Conservation (phyloP, 2,797 vertebrate genomes). For the Tenualosa thibaudeaui region DNA sequence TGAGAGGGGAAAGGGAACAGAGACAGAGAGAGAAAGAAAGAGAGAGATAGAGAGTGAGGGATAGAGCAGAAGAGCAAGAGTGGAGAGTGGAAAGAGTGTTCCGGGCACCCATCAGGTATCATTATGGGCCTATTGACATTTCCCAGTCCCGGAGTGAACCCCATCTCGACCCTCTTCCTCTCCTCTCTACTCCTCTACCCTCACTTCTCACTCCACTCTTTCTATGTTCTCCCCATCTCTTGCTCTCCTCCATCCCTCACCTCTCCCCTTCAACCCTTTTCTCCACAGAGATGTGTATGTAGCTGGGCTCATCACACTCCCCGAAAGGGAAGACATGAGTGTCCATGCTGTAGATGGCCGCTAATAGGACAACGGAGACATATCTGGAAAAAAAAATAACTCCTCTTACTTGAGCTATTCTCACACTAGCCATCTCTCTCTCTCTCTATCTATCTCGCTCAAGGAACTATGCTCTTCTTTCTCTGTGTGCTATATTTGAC, state of each 20-base stretch:
- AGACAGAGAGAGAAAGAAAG: conserved; percentile 28
- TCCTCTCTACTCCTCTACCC: neutral
- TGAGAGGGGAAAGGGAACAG: conserved; percentile 56
- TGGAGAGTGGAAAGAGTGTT: conserved; percentile 68
- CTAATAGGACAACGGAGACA: conserved; percentile 72
- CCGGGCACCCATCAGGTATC: conserved; percentile 69
- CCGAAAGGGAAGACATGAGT: conserved; percentile 45
- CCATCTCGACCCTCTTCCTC: conserved; percentile 65
- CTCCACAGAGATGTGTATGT: conserved; percentile 63
- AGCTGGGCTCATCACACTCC: conserved; percentile 68
- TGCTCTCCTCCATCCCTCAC: neutral
- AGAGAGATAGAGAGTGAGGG: conserved; percentile 36
- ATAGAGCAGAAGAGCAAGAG: conserved; percentile 25
- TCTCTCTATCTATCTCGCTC: neutral
- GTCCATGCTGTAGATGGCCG: conserved; percentile 54
- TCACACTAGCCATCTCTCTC: neutral
- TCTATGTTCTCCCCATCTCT: conserved; percentile 8
- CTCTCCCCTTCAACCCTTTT: conserved; percentile 69
- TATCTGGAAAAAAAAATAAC: conserved; percentile 42
- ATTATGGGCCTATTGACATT: conserved; percentile 82
- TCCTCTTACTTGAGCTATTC: neutral
- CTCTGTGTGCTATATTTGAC: neutral
- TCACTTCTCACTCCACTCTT: neutral
- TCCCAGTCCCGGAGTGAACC: conserved; percentile 76
- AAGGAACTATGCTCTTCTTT: neutral